Evolutionary conservation across 2,888 invertebrate species (phyloP), one percentile per base, ranked within the genome.

Genomic region (Harmothoe impar): DNA sequence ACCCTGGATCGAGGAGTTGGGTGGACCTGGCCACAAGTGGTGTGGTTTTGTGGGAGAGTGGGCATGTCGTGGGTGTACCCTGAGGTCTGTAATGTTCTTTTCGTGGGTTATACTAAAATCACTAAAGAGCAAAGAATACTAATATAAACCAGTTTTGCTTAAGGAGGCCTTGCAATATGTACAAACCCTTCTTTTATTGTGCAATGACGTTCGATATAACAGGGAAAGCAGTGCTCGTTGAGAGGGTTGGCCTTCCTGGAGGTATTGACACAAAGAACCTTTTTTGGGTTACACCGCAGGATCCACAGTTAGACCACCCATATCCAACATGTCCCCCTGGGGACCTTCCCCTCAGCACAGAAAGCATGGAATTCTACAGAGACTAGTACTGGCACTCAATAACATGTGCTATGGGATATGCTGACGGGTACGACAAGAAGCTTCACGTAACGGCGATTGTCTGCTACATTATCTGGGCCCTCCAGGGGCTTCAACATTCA

Each of bases 381-480:
- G 62, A 62, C 23, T 5, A 5, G 20, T 20, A n/a, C 62, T 62
- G 20, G 23, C 3, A 62, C 62, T 62, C 62, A 62, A n/a, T 5
- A 15, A 62, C 62, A 62, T 3, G 62, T 7, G 62, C 62, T 20
- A 7, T 43, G 43, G 43, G 43, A 7, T 43, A 43, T 43, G 62
- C 62, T 62, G 62, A n/a, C 20, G 62, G 20, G 62, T 20, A 62
- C 3, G 62, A 15, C 62, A 62, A 62, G 43, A 43, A 62, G n/a
- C 7, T 62, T 62, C 62, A 62, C 15, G 62, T 62, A 62, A 62
- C 62, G 15, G 62, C 0, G 62, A n/a, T 15, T 62, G 20, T n/a
- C 62, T n/a, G 62, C 62, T 62, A 62, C 62, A 62, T 62, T 62
- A 62, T 62, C n/a, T n/a, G 62, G 62, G 62, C 15, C 62, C 62